These are phyloP conservation scores for Sibirionetta formosa DNA, from an alignment of 2,797 vertebrate species.

Conservation along the genomic window DNA sequence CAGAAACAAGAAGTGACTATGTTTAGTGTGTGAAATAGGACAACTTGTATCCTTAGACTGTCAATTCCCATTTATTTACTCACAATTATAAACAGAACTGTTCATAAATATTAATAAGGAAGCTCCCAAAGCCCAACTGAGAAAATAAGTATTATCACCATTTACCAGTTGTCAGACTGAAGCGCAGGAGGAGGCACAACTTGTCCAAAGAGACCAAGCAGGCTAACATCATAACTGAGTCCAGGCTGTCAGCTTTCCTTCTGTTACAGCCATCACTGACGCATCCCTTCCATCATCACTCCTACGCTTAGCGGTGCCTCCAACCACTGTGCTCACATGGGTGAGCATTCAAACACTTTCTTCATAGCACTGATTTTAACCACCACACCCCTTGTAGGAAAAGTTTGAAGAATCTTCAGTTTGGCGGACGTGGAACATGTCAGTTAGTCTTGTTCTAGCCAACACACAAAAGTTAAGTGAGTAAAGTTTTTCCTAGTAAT, in stretches of 20 bases:
- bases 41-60: not conserved
- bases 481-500: not conserved
- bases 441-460: not conserved
- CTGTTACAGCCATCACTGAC: not conserved
- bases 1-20: not conserved
- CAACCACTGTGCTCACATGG: accelerated
- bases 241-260: not conserved
- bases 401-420: not conserved
- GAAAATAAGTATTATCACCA: constrained; percentile 40
- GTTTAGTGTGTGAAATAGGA: not conserved
- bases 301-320: not conserved
- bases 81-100: constrained; percentile 9
- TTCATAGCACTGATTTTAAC: not conserved
- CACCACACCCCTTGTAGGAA: not conserved
- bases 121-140: constrained; percentile 25
- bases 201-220: not conserved
- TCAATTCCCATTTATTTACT: constrained; percentile 30
- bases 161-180: not conserved
- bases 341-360: not conserved
- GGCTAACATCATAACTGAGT: not conserved
- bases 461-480: not conserved
- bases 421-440: not conserved
- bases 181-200: not conserved
- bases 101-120: constrained; percentile 49
- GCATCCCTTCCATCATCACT: not conserved